phyloP scores from a whole-genome alignment of 2,113 vertebrate species.

The Tragulus kanchil region DNA sequence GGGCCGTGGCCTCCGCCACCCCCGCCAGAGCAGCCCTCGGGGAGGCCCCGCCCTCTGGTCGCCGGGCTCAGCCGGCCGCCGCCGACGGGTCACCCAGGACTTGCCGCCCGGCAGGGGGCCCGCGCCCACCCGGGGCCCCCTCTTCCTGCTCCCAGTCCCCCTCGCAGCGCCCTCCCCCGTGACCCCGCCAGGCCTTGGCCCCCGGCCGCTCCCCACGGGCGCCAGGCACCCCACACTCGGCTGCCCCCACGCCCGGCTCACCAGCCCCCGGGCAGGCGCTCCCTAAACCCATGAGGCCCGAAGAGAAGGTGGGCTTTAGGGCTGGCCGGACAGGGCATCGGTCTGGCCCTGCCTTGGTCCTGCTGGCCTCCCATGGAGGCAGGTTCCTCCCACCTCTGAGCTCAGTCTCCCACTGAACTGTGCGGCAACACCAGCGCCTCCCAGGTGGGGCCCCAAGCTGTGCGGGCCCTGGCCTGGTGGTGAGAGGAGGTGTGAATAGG shows the following conservation, averaged over 20 bases:
- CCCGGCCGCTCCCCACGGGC: accelerated
- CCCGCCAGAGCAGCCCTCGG: neutral
- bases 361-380: accelerated
- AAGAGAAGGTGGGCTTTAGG: too few species aligned
- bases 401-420: neutral
- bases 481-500: too few species aligned
- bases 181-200: neutral
- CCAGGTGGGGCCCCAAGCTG: neutral
- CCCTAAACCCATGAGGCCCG: neutral
- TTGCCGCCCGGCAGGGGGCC: accelerated
- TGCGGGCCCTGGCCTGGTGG: neutral
- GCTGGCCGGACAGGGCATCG: neutral
- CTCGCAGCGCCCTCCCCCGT: accelerated
- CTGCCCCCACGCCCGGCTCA: accelerated
- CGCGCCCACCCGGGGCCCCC: accelerated
- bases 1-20: neutral
- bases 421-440: accelerated
- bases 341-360: neutral
- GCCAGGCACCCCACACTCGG: neutral
- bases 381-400: neutral
- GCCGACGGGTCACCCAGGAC: neutral
- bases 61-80: accelerated
- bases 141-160: too few species aligned
- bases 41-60: neutral
- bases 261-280: accelerated